These are phyloP conservation scores for Halcyon smyrnensis DNA, from an alignment of 2,797 vertebrate genomes.

Conservation along the genomic window DNA sequence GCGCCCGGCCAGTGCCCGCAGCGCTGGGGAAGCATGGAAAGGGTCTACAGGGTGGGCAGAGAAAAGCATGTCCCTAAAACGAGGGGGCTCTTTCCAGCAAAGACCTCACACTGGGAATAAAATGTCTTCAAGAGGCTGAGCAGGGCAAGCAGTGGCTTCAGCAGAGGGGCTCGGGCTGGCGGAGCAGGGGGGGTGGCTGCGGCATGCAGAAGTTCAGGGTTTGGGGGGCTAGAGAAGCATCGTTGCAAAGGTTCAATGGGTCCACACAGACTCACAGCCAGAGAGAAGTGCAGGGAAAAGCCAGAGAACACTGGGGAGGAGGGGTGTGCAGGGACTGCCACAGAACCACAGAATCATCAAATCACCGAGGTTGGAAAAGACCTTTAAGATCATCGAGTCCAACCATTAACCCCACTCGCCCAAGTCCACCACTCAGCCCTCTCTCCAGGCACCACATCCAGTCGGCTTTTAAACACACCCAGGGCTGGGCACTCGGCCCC, in stretches of 20 bases:
- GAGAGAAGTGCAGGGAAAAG: background rate
- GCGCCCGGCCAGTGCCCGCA: accelerated
- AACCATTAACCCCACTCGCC: too few species aligned
- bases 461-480: too few species aligned
- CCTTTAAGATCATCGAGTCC: too few species aligned
- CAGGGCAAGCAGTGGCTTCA: background rate
- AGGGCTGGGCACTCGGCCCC: too few species aligned
- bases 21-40: background rate
- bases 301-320: background rate
- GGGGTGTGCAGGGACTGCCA: background rate
- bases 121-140: background rate
- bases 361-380: too few species aligned
- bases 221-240: background rate
- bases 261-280: background rate
- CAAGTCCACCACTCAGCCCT: too few species aligned
- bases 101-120: background rate
- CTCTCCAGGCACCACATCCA: too few species aligned
- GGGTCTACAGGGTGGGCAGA: background rate
- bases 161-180: background rate
- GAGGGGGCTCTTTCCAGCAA: background rate
- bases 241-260: background rate
- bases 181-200: background rate
- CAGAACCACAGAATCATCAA: too few species aligned
- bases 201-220: background rate
- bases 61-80: background rate